Conservation (phyloP, 2,888 invertebrate species). For the Brenthis daphne region DNA sequence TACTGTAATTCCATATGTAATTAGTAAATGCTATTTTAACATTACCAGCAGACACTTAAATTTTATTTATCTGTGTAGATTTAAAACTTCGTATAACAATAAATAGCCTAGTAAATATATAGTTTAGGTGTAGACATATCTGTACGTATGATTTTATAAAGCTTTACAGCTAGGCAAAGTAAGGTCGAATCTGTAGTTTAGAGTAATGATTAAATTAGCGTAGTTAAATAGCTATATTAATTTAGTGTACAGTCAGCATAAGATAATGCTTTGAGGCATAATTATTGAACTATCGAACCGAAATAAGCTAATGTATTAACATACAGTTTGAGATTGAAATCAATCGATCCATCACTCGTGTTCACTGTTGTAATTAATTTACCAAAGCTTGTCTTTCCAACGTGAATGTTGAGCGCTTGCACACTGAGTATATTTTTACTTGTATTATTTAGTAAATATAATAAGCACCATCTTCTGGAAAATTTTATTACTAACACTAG, state of each 20-base stretch:
- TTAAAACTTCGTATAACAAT: too few relatives aligned
- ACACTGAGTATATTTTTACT: not conserved
- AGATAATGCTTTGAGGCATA: constrained; percentile 7
- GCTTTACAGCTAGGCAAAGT: too few relatives aligned
- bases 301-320: constrained; percentile 27
- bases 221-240: constrained; percentile 7
- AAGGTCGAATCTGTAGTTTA: not conserved
- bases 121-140: too few relatives aligned
- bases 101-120: too few relatives aligned
- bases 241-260: constrained; percentile 5
- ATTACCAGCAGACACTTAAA: too few relatives aligned
- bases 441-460: too few relatives aligned
- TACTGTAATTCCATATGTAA: too few relatives aligned
- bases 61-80: too few relatives aligned
- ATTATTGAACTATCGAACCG: constrained; percentile 15
- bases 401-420: not conserved
- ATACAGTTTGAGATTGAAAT: constrained; percentile 20
- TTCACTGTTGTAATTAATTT: constrained; percentile 16
- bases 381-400: constrained; percentile 3
- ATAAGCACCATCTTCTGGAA: too few relatives aligned
- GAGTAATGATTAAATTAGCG: constrained; percentile 1
- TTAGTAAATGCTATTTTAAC: too few relatives aligned
- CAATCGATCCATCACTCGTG: constrained; percentile 21
- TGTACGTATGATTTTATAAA: too few relatives aligned
- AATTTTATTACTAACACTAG: too few relatives aligned